These are phyloP conservation scores for Deroptyus accipitrinus DNA, from an alignment of 2,113 vertebrate species.

Conservation along the genomic window DNA sequence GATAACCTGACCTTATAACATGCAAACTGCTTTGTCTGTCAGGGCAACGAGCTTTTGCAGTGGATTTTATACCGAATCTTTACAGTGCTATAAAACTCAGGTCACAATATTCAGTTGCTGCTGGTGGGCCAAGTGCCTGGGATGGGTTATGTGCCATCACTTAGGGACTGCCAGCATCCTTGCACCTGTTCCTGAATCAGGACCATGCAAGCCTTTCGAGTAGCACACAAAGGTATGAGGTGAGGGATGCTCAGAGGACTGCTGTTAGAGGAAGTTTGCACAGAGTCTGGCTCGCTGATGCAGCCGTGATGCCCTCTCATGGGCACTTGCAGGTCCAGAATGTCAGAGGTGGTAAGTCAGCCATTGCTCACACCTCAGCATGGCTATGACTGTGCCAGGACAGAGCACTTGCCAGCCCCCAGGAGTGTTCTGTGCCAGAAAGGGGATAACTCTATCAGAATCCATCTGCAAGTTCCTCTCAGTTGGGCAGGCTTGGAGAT, in stretches of 20 bases:
- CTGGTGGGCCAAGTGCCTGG: not conserved
- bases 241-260: not conserved
- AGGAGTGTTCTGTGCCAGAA: not conserved
- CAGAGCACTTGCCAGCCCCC: not conserved
- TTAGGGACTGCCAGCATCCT: not conserved
- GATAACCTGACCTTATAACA: not conserved
- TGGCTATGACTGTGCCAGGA: not conserved
- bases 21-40: not conserved
- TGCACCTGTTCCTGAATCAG: accelerated
- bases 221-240: accelerated
- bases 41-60: not conserved
- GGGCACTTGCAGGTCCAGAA: not conserved
- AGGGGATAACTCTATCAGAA: not conserved
- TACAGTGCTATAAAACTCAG: not conserved
- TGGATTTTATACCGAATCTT: not conserved
- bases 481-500: not conserved
- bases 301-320: accelerated
- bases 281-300: accelerated
- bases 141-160: not conserved
- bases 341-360: not conserved
- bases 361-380: not conserved
- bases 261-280: accelerated
- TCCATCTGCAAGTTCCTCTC: not conserved
- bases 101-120: not conserved
- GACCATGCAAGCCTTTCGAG: not conserved